These are phyloP conservation scores for Drosophila leonis DNA, from an alignment of 2,888 invertebrate genomes.

Conservation along the genomic window DNA sequence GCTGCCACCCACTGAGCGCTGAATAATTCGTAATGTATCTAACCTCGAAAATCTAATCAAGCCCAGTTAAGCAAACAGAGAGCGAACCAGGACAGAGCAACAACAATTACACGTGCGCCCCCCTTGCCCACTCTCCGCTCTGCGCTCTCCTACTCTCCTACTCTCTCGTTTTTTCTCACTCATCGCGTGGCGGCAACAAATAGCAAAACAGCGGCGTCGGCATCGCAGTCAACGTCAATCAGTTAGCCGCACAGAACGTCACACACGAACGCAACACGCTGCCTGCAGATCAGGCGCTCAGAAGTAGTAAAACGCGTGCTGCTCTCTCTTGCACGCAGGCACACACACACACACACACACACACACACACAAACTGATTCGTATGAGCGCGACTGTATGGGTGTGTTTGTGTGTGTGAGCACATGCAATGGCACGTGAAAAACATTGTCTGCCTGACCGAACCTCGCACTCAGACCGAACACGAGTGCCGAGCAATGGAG, in stretches of 20 bases:
- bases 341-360: background rate
- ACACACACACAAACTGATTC: conserved; percentile 3
- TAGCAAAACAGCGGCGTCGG: conserved; percentile 26
- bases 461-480: conserved; percentile 41
- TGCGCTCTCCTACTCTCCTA: background rate
- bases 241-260: conserved; percentile 79
- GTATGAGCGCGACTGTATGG: conserved; percentile 13
- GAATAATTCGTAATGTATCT: conserved; percentile 83
- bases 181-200: conserved; percentile 34
- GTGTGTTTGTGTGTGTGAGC: conserved; percentile 42
- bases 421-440: conserved; percentile 78
- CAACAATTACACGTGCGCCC: conserved; percentile 35
- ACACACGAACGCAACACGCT: conserved; percentile 84
- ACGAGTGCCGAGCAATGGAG: conserved; percentile 40
- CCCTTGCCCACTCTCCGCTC: background rate
- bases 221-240: conserved; percentile 65
- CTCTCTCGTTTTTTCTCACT: conserved; percentile 7
- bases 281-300: conserved; percentile 81
- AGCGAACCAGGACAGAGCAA: conserved; percentile 19
- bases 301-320: conserved; percentile 29
- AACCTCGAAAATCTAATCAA: conserved; percentile 83
- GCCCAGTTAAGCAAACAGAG: conserved; percentile 77
- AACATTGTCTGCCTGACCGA: conserved; percentile 76
- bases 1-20: conserved; percentile 51
- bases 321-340: conserved; percentile 7